Evolutionary conservation across 2,113 vertebrate genomes (phyloP), one percentile per base, ranked within the genome.

Genomic region (Protomyctophum bolini): DNA sequence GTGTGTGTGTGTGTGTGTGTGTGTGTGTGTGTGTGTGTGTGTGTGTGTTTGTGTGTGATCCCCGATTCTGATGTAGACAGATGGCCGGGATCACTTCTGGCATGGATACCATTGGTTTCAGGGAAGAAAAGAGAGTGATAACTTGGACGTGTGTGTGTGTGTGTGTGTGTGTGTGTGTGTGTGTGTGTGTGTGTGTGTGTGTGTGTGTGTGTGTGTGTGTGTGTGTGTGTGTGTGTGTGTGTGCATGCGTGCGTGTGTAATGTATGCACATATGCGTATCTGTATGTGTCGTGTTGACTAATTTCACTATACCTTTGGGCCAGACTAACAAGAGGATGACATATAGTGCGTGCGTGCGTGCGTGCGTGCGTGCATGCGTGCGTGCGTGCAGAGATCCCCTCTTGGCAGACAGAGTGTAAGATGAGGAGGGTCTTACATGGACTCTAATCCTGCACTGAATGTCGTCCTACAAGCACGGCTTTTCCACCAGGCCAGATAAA

Each of bases 381-480:
- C 70, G 77, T 81, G 83, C 81, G 82, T 83, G 76, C 82, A 77
- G 80, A 88, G 85, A 88, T 88, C 78, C 54, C 85, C 83, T 66
- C 29, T 94, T 94, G 93, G 93, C 95, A 94, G 91, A 70, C 58
- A 86, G 85, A 75, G 45, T 74, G 91, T 95, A 96, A 96, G 83
- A 79, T 82, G 91, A 96, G 94, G 92, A 90, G 91, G 92, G 90
- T 91, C 91, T 95, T 94, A 93, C 93, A 91, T 71, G 77, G 89
- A 84, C 80, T 91, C 89, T 96, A 96, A 95, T 96, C 92, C 90
- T 86, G 86, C 87, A 84, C 90, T 95, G 94, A 96, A 95, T 94
- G 92, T 91, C 83, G 86, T 87, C 86, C 92, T 94, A 92, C 89
- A 95, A 95, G 86, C 85, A 83, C 73, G 88, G 91, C 89, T 92